A percentile compares a stretch with the other conserved stretches of the same genome.
Evolutionary conservation across 1,140 invertebrate species (phyloP).

Genomic region (Solenopsis fugax): DNA sequence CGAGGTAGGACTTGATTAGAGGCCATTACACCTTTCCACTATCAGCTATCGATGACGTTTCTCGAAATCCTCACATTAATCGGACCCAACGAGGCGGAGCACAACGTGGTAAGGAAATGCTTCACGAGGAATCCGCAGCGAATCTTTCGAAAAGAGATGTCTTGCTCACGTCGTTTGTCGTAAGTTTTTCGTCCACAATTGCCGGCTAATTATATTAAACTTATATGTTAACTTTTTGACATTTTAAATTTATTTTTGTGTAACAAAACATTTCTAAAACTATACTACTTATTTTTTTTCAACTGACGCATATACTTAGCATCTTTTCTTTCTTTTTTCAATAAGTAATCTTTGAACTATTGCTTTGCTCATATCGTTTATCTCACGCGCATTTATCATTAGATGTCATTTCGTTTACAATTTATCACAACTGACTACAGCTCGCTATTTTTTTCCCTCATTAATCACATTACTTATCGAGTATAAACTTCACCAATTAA

Average conservation of each 20-base stretch:
- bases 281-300: not conserved
- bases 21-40: not conserved
- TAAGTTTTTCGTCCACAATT: conserved; percentile 64
- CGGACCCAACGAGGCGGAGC: conserved; percentile 3
- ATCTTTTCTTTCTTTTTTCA: not conserved
- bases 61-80: not conserved
- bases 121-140: not conserved
- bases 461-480: not conserved
- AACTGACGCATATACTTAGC: not conserved
- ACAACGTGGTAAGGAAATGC: conserved; percentile 40
- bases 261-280: not conserved
- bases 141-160: conserved; percentile 43
- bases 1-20: conserved; percentile 2
- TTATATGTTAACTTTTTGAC: not conserved
- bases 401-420: not conserved
- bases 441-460: not conserved
- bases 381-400: conserved; percentile 73
- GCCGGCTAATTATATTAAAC: not conserved
- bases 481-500: not conserved
- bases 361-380: conserved; percentile 65
- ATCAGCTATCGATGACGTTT: conserved; percentile 38
- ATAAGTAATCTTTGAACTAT: not conserved
- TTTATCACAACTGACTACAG: not conserved
- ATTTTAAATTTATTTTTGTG: too few species aligned
- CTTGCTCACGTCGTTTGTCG: conserved; percentile 76